Conservation (phyloP, 2,888 invertebrate species). For the Coelopa pilipes region DNA sequence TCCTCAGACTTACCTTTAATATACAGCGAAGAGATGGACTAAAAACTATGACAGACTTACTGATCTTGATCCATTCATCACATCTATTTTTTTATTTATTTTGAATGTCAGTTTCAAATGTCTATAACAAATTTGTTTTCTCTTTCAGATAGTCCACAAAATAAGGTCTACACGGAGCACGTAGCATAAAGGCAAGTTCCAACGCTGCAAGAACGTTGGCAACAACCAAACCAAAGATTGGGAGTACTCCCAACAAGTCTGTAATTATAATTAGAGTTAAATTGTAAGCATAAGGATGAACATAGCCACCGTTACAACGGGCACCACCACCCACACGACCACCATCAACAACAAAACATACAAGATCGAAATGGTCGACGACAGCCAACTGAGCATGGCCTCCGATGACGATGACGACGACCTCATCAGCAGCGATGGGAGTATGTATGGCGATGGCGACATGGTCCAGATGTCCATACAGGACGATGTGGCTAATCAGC, state of each 20-base stretch:
- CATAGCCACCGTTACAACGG: slow-evolving; percentile 63
- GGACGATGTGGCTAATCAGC: slow-evolving; percentile 95
- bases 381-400: slow-evolving; percentile 72
- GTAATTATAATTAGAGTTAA: slow-evolving; percentile 47
- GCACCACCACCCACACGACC: slow-evolving; percentile 58
- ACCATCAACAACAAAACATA: slow-evolving; percentile 67
- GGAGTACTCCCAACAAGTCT: slow-evolving; percentile 41
- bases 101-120: background rate
- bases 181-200: background rate
- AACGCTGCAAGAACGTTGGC: slow-evolving; percentile 33
- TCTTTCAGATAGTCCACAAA: background rate
- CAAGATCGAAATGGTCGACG: slow-evolving; percentile 78
- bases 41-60: no score
- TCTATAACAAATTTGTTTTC: background rate
- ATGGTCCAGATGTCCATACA: slow-evolving; percentile 74
- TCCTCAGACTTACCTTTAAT: no score
- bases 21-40: no score
- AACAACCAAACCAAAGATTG: slow-evolving; percentile 50
- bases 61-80: no score
- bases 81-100: no score
- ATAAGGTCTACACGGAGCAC: background rate
- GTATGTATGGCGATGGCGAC: slow-evolving; percentile 84
- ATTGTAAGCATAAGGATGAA: slow-evolving; percentile 52
- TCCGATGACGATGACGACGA: slow-evolving; percentile 89
- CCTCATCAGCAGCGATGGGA: slow-evolving; percentile 83